Base-by-base conservation (phyloP, 2,797 vertebrate species). In the Arctocebus calabarensis region DNA sequence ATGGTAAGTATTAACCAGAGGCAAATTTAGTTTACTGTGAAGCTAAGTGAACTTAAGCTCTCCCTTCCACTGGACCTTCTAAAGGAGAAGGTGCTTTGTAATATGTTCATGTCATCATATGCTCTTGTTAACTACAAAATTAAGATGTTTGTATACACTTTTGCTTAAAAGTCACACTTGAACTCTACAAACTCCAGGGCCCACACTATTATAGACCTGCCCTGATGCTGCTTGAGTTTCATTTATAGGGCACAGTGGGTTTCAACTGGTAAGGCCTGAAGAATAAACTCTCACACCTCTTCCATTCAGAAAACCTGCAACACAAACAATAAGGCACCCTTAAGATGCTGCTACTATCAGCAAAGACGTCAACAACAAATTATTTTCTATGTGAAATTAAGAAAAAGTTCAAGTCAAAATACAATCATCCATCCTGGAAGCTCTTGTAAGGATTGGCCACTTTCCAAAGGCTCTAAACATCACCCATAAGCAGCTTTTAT, bases 381-480 rank as follows among this genome's bases (percentile, higher is more conserved):
- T 71, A 48, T 81, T n/a, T 79, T 61, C 14, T 37, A 45, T 37
- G 43, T 81, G 59, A 84, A 92, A 43, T 81, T 14, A 84, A 90
- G 73, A 77, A 34, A 88, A 34, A 90, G 90, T 74, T 87, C 62
- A 79, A 88, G 37, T 71, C 52, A 64, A 90, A 55, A 23, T 40
- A 29, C 78, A 75, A 9, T 73, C 61, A 48, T 40, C 57, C 43
- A 86, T 92, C 82, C 70, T 0, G 61, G 55, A 85, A 77, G 16
- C 90, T 82, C 66, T 20, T 55, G 3, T 9, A 61, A 94, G 55
- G 48, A 37, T 6, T 52, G 73, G 43, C 23, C n/a, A 10, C 32
- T 23, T 84, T 59, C 52, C 74, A 90, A 93, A 73, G 34, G 19
- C 48, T 92, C 32, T 81, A 37, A 87, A 34, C 32, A 37, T 64